Conservation (phyloP, 1,140 invertebrate genomes). For the Microplitis demolitor region DNA sequence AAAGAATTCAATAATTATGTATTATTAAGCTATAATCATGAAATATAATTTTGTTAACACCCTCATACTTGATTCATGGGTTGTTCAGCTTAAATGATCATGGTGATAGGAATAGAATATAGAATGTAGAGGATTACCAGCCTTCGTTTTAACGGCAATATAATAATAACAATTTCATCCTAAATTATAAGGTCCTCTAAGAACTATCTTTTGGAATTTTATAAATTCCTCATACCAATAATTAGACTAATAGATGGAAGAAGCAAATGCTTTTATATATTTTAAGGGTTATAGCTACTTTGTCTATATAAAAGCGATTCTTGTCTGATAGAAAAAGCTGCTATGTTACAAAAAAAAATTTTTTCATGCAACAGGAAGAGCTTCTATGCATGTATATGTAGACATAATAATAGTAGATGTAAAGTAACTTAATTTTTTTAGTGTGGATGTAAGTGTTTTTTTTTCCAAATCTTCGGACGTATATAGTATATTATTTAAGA, state of each 20-base stretch:
- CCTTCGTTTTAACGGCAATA: background rate
- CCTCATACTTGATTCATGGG: slow-evolving; percentile 33
- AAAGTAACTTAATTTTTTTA: too few relatives aligned
- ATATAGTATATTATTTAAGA: too few relatives aligned
- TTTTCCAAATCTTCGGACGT: too few relatives aligned
- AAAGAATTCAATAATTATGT: slow-evolving; percentile 22
- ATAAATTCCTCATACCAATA: background rate
- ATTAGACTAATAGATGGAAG: background rate
- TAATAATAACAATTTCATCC: slow-evolving; percentile 16
- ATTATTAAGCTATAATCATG: slow-evolving; percentile 29
- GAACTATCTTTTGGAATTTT: slow-evolving; percentile 7
- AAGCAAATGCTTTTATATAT: background rate
- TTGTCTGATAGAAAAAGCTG: too few relatives aligned
- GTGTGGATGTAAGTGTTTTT: too few relatives aligned
- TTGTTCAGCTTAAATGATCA: slow-evolving; percentile 22
- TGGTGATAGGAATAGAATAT: background rate
- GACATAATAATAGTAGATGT: too few relatives aligned
- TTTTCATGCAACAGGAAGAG: too few relatives aligned
- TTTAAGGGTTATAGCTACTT: too few relatives aligned
- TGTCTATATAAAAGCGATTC: too few relatives aligned
- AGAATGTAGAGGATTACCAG: background rate
- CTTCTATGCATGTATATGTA: too few relatives aligned
- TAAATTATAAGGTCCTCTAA: slow-evolving; percentile 12
- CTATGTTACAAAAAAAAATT: too few relatives aligned
- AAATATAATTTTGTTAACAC: slow-evolving; percentile 28